Conservation (phyloP, 2,113 vertebrate genomes). For the Dryoscopus gambensis region DNA sequence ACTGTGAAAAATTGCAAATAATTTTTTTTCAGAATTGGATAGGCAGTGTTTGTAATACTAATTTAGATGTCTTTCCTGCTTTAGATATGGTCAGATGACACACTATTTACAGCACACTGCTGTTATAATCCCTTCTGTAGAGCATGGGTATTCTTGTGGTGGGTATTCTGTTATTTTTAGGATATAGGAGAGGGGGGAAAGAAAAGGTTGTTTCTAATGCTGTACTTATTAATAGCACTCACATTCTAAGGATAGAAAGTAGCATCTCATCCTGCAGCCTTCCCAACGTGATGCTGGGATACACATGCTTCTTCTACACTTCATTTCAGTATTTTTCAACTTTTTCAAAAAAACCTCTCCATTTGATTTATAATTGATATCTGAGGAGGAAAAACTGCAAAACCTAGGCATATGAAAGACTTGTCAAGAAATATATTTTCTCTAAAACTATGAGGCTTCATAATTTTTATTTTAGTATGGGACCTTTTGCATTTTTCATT, state of each 20-base stretch:
- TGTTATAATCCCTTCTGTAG: background rate
- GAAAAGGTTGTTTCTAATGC: background rate
- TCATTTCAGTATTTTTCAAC: background rate
- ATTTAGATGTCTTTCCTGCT: background rate
- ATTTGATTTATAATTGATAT: background rate
- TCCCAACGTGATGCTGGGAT: background rate
- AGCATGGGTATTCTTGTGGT: background rate
- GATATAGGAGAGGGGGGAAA: background rate
- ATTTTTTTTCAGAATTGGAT: background rate
- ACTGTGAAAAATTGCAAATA: background rate
- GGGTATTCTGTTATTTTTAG: background rate
- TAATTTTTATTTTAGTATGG: background rate
- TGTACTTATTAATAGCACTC: background rate
- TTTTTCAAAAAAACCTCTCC: background rate
- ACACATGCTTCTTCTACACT: background rate
- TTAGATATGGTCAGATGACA: background rate
- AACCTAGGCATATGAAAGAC: background rate
- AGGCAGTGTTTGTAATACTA: background rate
- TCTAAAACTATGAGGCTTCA: background rate
- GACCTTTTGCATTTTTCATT: background rate
- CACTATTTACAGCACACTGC: fast-evolving
- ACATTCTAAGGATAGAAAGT: background rate
- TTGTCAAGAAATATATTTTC: background rate
- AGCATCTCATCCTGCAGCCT: background rate
- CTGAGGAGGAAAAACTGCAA: background rate